A percentile compares a stretch with the other conserved stretches of the same genome.
Evolutionary conservation across 2,797 vertebrate genomes (phyloP).

Genomic region (Gallinago solitaria): DNA sequence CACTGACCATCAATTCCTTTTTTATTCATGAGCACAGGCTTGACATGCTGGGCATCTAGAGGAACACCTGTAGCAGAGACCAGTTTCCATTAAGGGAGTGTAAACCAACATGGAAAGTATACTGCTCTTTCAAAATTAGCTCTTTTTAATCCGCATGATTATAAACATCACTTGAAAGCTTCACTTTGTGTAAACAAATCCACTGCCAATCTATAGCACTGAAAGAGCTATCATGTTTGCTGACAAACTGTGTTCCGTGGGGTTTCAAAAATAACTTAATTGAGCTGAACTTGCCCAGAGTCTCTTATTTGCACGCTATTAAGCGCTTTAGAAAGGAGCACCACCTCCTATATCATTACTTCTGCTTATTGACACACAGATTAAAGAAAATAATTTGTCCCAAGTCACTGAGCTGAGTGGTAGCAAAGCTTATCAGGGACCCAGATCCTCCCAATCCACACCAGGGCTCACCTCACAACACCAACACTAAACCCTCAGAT

Average conservation of each 20-base stretch:
- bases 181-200: neutral
- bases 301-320: constrained; percentile 4
- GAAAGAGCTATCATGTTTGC: neutral
- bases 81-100: neutral
- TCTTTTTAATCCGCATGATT: neutral
- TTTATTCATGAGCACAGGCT: neutral
- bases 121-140: neutral
- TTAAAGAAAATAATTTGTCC: neutral
- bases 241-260: neutral
- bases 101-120: accelerated
- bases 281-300: neutral
- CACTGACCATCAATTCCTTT: neutral
- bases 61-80: neutral
- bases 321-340: neutral
- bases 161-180: neutral
- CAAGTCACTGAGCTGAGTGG: neutral
- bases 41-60: neutral
- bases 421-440: neutral
- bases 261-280: constrained; percentile 10
- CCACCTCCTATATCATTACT: neutral
- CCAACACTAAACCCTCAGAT: accelerated
- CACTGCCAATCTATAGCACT: neutral
- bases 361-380: neutral
- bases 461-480: neutral
- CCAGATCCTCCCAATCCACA: accelerated